phyloP scores from a whole-genome alignment of 1,140 invertebrate genomes.

The Chymomyza costata region DNA sequence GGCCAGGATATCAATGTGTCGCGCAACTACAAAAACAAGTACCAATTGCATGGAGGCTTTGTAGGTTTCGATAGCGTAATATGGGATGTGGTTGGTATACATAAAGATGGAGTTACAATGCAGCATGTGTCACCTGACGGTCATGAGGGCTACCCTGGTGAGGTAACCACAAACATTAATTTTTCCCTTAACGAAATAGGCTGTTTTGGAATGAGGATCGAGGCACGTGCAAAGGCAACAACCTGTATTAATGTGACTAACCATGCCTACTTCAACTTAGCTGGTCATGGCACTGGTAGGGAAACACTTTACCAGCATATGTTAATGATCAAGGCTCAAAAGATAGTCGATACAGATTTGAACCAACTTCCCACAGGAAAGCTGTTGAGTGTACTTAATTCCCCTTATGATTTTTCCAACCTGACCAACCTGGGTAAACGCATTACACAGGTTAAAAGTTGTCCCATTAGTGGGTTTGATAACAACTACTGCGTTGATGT shows the following conservation, averaged over 20 bases:
- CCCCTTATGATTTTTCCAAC: constrained; percentile 82
- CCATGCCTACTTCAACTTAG: constrained; percentile 95
- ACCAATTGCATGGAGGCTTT: constrained; percentile 90
- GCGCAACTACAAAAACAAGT: constrained; percentile 81
- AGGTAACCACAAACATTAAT: constrained; percentile 80
- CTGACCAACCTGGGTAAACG: constrained; percentile 77
- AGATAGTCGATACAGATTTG: constrained; percentile 83
- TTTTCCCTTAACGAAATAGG: constrained; percentile 85
- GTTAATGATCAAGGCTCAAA: constrained; percentile 84
- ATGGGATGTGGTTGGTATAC: constrained; percentile 76
- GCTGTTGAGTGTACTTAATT: constrained; percentile 80
- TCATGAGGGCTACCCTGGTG: constrained; percentile 92
- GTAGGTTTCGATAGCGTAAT: constrained; percentile 90
- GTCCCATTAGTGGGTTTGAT: constrained; percentile 80
- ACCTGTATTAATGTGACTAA: constrained; percentile 93
- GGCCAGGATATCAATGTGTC: constrained; percentile 80
- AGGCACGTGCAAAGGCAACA: constrained; percentile 83
- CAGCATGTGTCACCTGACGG: constrained; percentile 84
- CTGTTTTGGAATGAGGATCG: constrained; percentile 83
- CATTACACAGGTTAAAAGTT: constrained; percentile 61
- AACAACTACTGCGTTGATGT: constrained; percentile 83
- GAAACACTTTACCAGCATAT: constrained; percentile 83
- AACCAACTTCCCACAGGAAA: constrained; percentile 88
- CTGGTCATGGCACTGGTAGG: constrained; percentile 80
- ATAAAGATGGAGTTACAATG: constrained; percentile 76